These are phyloP conservation scores for Epirrita christyi DNA, from an alignment of 2,888 invertebrate genomes.

Conservation along the genomic window DNA sequence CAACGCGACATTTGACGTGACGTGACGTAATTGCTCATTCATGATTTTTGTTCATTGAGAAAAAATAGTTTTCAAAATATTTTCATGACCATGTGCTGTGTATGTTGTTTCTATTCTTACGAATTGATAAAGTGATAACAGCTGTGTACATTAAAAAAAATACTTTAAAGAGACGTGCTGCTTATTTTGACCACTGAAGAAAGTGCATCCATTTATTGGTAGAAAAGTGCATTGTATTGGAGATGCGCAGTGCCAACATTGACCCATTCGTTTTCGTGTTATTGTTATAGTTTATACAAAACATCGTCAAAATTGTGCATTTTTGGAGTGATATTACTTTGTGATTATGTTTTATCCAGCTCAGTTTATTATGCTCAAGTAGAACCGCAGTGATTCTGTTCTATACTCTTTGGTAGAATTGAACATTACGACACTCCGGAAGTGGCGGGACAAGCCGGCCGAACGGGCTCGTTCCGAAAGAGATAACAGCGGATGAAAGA, in stretches of 20 bases:
- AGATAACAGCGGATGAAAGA: constrained; percentile 85
- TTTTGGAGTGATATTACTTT: constrained; percentile 51
- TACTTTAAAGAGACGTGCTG: constrained; percentile 36
- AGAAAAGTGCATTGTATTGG: constrained; percentile 65
- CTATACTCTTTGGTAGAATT: too few species aligned
- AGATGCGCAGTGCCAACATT: constrained; percentile 75
- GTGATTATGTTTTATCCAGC: constrained; percentile 56
- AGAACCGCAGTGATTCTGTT: constrained; percentile 41
- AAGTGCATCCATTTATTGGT: constrained; percentile 81
- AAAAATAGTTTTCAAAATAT: constrained; percentile 66
- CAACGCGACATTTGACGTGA: constrained; percentile 57
- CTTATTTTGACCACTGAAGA: constrained; percentile 42
- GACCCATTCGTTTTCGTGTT: constrained; percentile 52
- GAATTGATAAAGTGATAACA: constrained; percentile 13
- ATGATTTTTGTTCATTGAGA: constrained; percentile 82
- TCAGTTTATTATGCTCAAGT: constrained; percentile 71
- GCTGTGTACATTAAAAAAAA: constrained; percentile 15
- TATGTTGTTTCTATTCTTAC: constrained; percentile 23
- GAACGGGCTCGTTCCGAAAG: constrained; percentile 83
- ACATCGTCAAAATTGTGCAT: constrained; percentile 56
- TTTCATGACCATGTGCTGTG: constrained; percentile 65
- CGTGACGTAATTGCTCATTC: constrained; percentile 81
- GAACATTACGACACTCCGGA: constrained; percentile 84
- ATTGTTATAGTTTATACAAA: constrained; percentile 47
- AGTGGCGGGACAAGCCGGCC: constrained; percentile 82